A percentile compares a stretch with the other conserved stretches of the same genome.
These are phyloP conservation scores for Lithophane leautieri DNA, from an alignment of 2,888 invertebrate genomes.

Conservation along the genomic window DNA sequence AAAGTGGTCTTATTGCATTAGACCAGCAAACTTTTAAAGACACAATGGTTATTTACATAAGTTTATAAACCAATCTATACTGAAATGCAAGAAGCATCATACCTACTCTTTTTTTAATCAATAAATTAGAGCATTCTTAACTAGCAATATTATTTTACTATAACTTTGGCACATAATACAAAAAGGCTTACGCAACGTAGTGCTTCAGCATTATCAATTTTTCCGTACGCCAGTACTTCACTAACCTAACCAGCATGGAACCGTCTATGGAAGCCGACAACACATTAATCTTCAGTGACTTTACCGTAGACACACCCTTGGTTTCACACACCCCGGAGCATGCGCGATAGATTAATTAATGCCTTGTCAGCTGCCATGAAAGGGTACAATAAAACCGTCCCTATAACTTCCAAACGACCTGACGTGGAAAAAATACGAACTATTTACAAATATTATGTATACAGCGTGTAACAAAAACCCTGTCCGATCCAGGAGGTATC, in stretches of 20 bases:
- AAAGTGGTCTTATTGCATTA: background rate
- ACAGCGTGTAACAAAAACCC: too few species aligned
- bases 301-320: conserved; percentile 28
- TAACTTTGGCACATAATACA: background rate
- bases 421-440: conserved; percentile 26
- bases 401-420: conserved; percentile 24
- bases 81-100: background rate
- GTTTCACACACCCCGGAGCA: conserved; percentile 17
- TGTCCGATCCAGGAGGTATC: too few species aligned
- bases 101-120: too few species aligned
- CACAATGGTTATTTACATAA: background rate
- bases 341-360: conserved; percentile 43
- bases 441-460: background rate
- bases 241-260: conserved; percentile 3
- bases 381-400: conserved; percentile 26
- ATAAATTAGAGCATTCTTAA: background rate
- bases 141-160: background rate
- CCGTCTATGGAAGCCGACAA: background rate
- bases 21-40: background rate
- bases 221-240: background rate
- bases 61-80: background rate
- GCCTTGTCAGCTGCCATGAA: conserved; percentile 28
- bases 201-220: background rate
- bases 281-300: conserved; percentile 22
- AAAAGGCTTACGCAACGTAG: background rate